Percentiles rank a stretch among this genome's conserved stretches.
These are phyloP conservation scores for Syrmaticus mikado DNA, from an alignment of 2,113 vertebrate species.

Conservation along the genomic window DNA sequence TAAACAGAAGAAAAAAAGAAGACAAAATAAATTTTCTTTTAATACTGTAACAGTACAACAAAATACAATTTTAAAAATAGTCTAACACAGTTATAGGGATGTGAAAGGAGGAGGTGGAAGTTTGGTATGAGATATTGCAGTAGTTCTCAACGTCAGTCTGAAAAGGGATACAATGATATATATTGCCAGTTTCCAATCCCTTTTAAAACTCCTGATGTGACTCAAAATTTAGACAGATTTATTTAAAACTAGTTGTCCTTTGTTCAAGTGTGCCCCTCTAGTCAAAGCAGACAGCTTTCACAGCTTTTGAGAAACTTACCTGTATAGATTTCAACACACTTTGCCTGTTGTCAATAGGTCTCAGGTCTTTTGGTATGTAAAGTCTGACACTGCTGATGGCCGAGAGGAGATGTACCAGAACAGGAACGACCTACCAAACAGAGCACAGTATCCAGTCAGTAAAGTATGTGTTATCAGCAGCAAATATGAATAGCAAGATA, in stretches of 20 bases:
- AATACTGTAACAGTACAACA: background rate
- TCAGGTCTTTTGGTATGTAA: conserved; percentile 95
- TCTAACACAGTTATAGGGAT: background rate
- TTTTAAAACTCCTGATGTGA: background rate
- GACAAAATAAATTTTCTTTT: background rate
- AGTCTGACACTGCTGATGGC: conserved; percentile 96
- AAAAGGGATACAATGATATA: background rate
- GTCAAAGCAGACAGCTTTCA: background rate
- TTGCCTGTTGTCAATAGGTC: conserved; percentile 92
- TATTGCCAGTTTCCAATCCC: fast-evolving
- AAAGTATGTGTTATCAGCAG: background rate
- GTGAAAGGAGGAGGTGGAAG: background rate
- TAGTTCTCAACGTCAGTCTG: background rate
- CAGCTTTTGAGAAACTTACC: conserved; percentile 65
- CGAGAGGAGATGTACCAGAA: conserved; percentile 91
- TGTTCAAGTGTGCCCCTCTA: background rate
- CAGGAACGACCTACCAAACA: conserved; percentile 90
- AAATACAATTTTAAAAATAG: background rate
- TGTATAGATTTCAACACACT: conserved; percentile 96
- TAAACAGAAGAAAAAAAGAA: background rate
- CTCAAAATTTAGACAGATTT: background rate
- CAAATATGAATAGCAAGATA: background rate
- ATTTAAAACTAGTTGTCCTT: background rate
- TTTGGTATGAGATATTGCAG: background rate
- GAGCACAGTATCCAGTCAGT: background rate